A percentile compares a stretch with the other conserved stretches of the same genome.
Evolutionary conservation across 2,888 invertebrate species (phyloP).

Genomic region (Eilema depressum): DNA sequence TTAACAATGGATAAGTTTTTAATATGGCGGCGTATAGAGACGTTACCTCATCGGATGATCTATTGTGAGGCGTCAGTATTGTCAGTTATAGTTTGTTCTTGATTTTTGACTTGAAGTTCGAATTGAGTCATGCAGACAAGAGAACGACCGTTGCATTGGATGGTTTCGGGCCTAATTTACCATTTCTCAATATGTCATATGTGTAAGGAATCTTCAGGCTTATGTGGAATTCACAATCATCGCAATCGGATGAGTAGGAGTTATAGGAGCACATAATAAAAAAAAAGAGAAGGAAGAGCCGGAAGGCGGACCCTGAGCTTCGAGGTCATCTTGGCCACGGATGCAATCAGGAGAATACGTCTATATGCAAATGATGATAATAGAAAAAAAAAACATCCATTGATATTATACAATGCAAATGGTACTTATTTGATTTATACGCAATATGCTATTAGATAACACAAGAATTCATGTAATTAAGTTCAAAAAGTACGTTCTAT

Average conservation of each 20-base stretch:
- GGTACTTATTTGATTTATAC: background rate
- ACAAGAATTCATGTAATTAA: background rate
- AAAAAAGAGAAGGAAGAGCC: too few relatives aligned
- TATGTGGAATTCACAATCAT: background rate
- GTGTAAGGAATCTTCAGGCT: background rate
- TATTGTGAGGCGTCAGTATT: conserved; percentile 1
- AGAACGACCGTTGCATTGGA: background rate
- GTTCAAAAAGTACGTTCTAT: background rate
- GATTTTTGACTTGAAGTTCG: background rate
- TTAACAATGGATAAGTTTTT: conserved; percentile 62
- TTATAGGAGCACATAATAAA: background rate
- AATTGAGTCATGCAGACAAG: background rate
- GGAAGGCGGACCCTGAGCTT: too few relatives aligned
- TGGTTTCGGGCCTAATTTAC: background rate
- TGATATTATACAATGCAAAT: background rate
- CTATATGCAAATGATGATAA: too few relatives aligned
- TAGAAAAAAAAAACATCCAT: background rate
- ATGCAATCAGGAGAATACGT: too few relatives aligned
- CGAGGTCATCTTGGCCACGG: too few relatives aligned
- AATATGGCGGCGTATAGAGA: conserved; percentile 34
- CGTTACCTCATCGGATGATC: conserved; percentile 23
- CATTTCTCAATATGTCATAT: too few relatives aligned
- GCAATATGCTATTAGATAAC: background rate
- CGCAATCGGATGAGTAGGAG: background rate
- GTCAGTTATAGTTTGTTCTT: background rate